These are phyloP conservation scores for Drosophila subpulchrella DNA, from an alignment of 1,140 invertebrate species.

Conservation along the genomic window DNA sequence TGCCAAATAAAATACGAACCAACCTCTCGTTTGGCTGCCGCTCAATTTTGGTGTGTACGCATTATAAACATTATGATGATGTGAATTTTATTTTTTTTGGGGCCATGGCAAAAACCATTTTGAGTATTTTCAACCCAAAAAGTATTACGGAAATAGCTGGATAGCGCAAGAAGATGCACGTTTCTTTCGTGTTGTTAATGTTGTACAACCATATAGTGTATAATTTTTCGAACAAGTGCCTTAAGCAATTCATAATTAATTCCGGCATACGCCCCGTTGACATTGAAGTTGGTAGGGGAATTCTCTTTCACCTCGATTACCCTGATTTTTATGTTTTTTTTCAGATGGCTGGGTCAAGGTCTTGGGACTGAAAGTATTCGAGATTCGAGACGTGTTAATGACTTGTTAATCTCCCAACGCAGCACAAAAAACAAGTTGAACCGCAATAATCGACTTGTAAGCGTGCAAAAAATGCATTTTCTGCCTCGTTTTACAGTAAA, in stretches of 20 bases:
- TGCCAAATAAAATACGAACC: background rate
- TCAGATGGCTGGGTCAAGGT: slow-evolving; percentile 62
- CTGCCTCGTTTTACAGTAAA: slow-evolving; percentile 41
- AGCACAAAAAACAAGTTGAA: slow-evolving; percentile 37
- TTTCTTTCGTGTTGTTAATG: slow-evolving; percentile 13
- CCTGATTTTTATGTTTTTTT: background rate
- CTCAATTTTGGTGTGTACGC: slow-evolving; percentile 38
- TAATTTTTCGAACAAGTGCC: slow-evolving; percentile 20
- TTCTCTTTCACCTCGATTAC: background rate
- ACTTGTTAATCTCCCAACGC: slow-evolving; percentile 53
- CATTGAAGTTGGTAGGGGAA: slow-evolving; percentile 39
- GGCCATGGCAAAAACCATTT: slow-evolving; percentile 52
- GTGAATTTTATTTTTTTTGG: slow-evolving; percentile 46
- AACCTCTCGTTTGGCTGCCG: slow-evolving; percentile 29
- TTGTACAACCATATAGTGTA: slow-evolving; percentile 7
- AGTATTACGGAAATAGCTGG: slow-evolving; percentile 51
- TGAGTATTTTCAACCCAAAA: slow-evolving; percentile 29
- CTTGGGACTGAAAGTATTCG: slow-evolving; percentile 30
- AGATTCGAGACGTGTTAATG: slow-evolving; percentile 63
- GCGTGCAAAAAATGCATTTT: slow-evolving; percentile 57
- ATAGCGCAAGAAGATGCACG: slow-evolving; percentile 41
- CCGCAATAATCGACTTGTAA: slow-evolving; percentile 18
- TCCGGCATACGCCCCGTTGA: slow-evolving; percentile 38
- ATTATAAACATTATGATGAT: slow-evolving; percentile 45
- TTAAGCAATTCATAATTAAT: slow-evolving; percentile 32